phyloP scores from a whole-genome alignment of 2,888 invertebrate species.

The Yponomeuta sedellus region DNA sequence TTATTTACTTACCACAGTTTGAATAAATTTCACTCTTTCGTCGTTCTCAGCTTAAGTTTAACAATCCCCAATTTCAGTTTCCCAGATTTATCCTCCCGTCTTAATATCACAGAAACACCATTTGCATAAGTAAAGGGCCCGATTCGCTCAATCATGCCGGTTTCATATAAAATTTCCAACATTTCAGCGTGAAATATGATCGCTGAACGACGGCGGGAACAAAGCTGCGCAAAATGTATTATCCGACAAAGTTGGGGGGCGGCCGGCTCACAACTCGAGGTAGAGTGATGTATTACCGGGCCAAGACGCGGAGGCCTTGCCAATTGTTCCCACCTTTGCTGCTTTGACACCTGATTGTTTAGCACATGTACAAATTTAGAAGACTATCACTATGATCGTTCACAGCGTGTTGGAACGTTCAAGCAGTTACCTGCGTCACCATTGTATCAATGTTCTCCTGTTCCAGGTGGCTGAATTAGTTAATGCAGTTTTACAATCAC shows the following conservation, averaged over 20 bases:
- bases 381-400: too few species aligned
- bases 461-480: too few species aligned
- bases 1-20: too few species aligned
- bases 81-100: not conserved
- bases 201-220: not conserved
- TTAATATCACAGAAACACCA: not conserved
- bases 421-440: too few species aligned
- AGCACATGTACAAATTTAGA: too few species aligned
- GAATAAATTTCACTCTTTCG: too few species aligned
- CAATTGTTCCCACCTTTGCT: too few species aligned
- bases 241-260: not conserved
- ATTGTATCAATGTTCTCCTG: too few species aligned
- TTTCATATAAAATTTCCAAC: slow-evolving; percentile 3
- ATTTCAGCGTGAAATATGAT: not conserved
- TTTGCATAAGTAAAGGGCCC: not conserved
- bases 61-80: not conserved
- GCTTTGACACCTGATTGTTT: too few species aligned
- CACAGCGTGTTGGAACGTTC: too few species aligned
- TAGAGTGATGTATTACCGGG: not conserved
- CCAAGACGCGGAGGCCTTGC: too few species aligned
- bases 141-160: not conserved
- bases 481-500: too few species aligned
- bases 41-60: not conserved
- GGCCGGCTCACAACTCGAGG: not conserved
- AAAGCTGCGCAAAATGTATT: not conserved